Evolutionary conservation across 2,888 invertebrate species (phyloP), one percentile per base, ranked within the genome.

Genomic region (Altica lythri): DNA sequence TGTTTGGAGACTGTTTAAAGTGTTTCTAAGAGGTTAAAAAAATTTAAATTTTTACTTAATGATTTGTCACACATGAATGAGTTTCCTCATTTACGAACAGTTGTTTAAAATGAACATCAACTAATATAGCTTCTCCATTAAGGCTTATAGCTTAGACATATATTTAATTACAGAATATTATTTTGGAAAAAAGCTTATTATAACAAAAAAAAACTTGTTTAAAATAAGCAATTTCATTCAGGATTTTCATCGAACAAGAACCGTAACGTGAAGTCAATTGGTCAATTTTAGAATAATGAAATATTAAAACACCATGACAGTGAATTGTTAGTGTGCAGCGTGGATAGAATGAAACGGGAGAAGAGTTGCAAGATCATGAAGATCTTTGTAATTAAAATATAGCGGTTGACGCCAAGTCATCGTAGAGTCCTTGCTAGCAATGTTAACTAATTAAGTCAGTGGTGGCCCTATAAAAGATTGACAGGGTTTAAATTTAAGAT

Each of bases 301-400:
- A 52, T 57, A 55, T 48, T 53, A 54, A 46, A 57, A 49, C 42
- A 55, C 55, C 57, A 44, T 60, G 60, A 57, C 60, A 60, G 53
- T 55, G 42, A 55, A 55, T 40, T 48, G 51, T 48, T 49, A 53
- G 40, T 32, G 40, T 38, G 37, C 30, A 22, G 13, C 27, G 44
- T 17, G 48, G 32, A 30, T 29, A 53, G 30, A 43, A 19, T 32
- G 42, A 48, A 54, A 44, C 18, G 22, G 45, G 35, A 42, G 49
- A 57, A 51, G 43, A 53, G 37, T 44, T 38, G 54, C 63, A 60
- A 63, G 64, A 64, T 61, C 61, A 60, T 50, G 63, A 57, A 55
- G 59, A 60, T 61, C 61, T 60, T 59, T 57, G 56, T 63, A 63
- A 64, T 55, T 58, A 54, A 58, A 51, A 50, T 51, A 37, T 46